Conservation (phyloP, 2,797 vertebrate species). For the Glyptemys insculpta region DNA sequence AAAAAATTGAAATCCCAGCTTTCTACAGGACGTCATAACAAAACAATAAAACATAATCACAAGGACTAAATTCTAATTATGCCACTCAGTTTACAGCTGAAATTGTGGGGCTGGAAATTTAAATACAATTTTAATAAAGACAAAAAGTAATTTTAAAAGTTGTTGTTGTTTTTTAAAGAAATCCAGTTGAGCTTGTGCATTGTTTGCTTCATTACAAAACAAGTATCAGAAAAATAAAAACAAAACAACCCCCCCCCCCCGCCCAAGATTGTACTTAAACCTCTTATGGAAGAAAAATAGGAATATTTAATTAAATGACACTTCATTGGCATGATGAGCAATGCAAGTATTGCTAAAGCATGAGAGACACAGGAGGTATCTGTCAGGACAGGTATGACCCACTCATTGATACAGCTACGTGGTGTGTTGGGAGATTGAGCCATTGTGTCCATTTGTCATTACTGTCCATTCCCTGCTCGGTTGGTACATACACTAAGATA, state of each 20-base stretch:
- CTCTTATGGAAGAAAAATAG: not conserved
- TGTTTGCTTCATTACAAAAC: not conserved
- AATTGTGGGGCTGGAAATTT: not conserved
- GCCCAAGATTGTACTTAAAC: not conserved
- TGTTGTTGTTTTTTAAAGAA: too few species aligned
- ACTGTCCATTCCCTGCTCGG: not conserved
- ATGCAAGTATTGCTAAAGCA: not conserved
- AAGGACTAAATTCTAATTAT: not conserved
- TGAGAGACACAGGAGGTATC: not conserved
- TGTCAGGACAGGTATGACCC: not conserved
- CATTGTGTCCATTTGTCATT: not conserved
- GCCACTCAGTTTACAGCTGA: constrained; percentile 39
- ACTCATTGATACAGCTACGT: not conserved
- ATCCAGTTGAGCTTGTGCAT: not conserved
- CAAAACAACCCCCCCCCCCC: too few species aligned
- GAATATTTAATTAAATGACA: not conserved
- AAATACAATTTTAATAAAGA: not conserved
- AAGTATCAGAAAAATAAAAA: not conserved
- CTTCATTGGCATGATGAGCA: not conserved
- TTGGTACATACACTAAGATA: not conserved
- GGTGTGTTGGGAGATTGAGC: not conserved
- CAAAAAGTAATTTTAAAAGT: not conserved
- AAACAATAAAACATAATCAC: constrained; percentile 26
- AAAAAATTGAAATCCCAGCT: not conserved
- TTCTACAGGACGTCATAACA: constrained; percentile 8